These are phyloP conservation scores for Lasioglossum baleicum DNA, from an alignment of 1,140 invertebrate species.

Conservation along the genomic window DNA sequence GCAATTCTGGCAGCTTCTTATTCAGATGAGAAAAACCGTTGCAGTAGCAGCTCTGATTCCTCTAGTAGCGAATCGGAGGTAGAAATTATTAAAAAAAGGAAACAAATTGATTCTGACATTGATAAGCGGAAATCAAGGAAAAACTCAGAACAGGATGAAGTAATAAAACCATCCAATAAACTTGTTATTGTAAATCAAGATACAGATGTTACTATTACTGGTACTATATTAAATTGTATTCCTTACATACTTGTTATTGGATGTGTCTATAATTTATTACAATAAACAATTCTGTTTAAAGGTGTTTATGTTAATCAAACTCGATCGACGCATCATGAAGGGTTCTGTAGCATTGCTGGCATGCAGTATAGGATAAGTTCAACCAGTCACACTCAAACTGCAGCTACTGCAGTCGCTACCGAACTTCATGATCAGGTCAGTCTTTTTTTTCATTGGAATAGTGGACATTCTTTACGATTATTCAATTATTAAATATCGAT, in stretches of 20 bases:
- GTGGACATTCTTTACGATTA: conserved; percentile 5
- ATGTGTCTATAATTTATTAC: not conserved
- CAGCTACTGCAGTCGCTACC: conserved; percentile 87
- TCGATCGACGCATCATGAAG: conserved; percentile 87
- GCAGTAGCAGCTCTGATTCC: conserved; percentile 80
- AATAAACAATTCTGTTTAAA: conserved; percentile 41
- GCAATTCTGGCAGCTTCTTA: conserved; percentile 95
- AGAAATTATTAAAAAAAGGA: conserved; percentile 79
- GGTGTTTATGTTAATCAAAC: conserved; percentile 89
- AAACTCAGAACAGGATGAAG: conserved; percentile 72
- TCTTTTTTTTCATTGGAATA: conserved; percentile 14
- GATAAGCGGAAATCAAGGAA: conserved; percentile 82
- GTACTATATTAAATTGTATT: conserved; percentile 60
- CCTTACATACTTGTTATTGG: not conserved
- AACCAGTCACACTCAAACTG: conserved; percentile 88
- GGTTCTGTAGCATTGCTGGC: conserved; percentile 89
- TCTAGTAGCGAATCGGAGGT: conserved; percentile 80
- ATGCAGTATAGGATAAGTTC: conserved; percentile 91
- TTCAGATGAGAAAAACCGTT: conserved; percentile 85
- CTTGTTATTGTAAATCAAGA: conserved; percentile 90
- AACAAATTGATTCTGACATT: conserved; percentile 80
- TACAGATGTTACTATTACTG: conserved; percentile 91
- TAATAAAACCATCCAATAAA: conserved; percentile 78
- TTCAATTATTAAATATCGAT: not conserved
- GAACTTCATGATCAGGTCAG: conserved; percentile 81